Evolutionary conservation across 53 echinoderm and acorn worm genomes (phyloP), one percentile per base, ranked within the genome.

Genomic region (Pentamera pediparva): DNA sequence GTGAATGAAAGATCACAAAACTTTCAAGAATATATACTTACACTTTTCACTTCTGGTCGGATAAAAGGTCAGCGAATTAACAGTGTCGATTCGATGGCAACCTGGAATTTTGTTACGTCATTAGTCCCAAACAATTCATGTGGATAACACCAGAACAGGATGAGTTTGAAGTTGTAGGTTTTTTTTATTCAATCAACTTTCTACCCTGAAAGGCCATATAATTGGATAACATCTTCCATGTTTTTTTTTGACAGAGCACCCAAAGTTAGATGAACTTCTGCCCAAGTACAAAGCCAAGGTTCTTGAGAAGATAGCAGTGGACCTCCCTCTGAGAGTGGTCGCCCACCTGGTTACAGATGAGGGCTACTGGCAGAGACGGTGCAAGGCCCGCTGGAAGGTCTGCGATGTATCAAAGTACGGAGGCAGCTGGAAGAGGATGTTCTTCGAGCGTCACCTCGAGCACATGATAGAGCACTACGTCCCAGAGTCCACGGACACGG

Each of bases 261-360:
- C 98, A 4, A 98, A 98, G 45, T 83, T 98, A 37, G 86, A 98
- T 76, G 98, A 98, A 37, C 76, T 98, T 18, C 86, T 92, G 20
- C 91, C 89, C 0, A 98, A 98, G 65, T 89, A 91, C 81, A 98
- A 98, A 77, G 67, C 91, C 38, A 98, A 91, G 64, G 98, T 98
- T 21, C 61, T 98, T 52, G 98, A 91, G 56, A 98, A 98, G 81
- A 98, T 98, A 36, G 89, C 98, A n/a, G 88, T 86, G 4, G 80
- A 88, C 61, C 85, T 98, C 47, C 96, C 98, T 9, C 83, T 98
- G 29, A 78, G 86, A 64, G 88, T 96, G 21, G 84, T 98, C 0
- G 89, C 98, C 5, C 98, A 98, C 55, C 84, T 98, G 1, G 98
- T 98, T 5, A 88, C 89, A 3, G 98, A 98, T 70, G 98, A 98